Evolutionary conservation across 2,113 vertebrate genomes (phyloP), one percentile per base, ranked within the genome.

Genomic region (Chaetops frenatus): DNA sequence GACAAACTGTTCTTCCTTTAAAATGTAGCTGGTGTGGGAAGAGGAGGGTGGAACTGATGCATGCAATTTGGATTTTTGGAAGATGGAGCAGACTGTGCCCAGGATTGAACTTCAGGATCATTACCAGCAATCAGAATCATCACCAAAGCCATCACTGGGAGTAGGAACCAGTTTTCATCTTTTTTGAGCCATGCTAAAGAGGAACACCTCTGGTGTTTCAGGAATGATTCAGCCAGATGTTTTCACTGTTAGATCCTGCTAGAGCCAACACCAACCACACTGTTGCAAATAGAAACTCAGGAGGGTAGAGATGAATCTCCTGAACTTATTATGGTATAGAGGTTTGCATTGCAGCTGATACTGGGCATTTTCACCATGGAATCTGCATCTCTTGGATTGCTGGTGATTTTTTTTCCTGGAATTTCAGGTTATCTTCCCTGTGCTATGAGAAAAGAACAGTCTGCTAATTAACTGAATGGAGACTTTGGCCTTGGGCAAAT

Each of bases 261-360:
- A 35, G n/a, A 60, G 45, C 27, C 21, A 40, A 18, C 16, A 13
- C 23, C 0, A 0, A 17, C 25, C 0, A 0, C 13, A 10, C 21
- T 79, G 13, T 51, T 71, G 83, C n/a, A 61, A 77, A 71, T 3
- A 47, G 31, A 60, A 80, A 20, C 45, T 90, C 19, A 20, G 44
- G 62, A 88, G n/a, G 12, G 6, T 35, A 47, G 54, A 90, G 31
- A 13, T 54, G 20, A 85, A 66, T 40, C 25, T 81, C 87, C 61
- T 56, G 61, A 71, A 50, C 0, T 78, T 88, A 13, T 0, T 73
- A 28, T 1, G 4, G 29, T 29, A 10, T 5, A 36, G 27, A 69
- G 44, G 10, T 45, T 82, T 86, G 64, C 31, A 13, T 35, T 83
- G 67, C 38, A 35, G 23, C 27, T 82, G 36, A 25, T 47, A 25